phyloP scores from a whole-genome alignment of 2,888 invertebrate species.

The Chrysolina haemoptera region DNA sequence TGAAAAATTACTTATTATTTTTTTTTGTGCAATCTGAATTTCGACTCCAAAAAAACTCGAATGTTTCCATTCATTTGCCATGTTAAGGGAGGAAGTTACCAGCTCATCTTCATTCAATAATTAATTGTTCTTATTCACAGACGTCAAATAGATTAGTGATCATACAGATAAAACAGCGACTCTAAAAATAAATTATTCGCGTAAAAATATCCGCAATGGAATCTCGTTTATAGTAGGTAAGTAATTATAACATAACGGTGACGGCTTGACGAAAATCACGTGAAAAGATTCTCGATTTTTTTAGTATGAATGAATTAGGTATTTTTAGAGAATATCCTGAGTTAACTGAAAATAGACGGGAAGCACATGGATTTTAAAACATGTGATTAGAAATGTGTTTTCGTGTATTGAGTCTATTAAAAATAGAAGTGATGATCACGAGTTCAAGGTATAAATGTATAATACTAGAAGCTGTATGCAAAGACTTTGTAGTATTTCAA shows the following conservation, averaged over 20 bases:
- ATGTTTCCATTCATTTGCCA: no score
- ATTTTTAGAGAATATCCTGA: slow-evolving; percentile 37
- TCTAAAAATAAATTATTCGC: not conserved
- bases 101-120: no score
- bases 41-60: no score
- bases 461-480: not conserved
- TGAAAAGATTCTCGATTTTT: slow-evolving; percentile 16
- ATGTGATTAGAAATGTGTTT: slow-evolving; percentile 40
- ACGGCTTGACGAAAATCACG: slow-evolving; percentile 8
- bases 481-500: not conserved
- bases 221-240: not conserved
- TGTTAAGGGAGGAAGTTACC: no score
- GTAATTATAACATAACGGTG: slow-evolving; percentile 11
- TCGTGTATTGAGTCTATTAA: slow-evolving; percentile 21
- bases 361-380: slow-evolving; percentile 41
- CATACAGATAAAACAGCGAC: no score
- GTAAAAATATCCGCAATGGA: not conserved
- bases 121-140: no score
- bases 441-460: slow-evolving; percentile 29
- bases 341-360: slow-evolving; percentile 35
- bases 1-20: no score
- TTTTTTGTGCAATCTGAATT: no score
- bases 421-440: slow-evolving; percentile 28
- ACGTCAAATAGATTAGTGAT: no score
- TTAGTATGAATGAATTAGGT: slow-evolving; percentile 28